Evolutionary conservation across 92 coral and sea anemone genomes (phyloP), one percentile per base, ranked within the genome.

Genomic region (Desmophyllum pertusum): DNA sequence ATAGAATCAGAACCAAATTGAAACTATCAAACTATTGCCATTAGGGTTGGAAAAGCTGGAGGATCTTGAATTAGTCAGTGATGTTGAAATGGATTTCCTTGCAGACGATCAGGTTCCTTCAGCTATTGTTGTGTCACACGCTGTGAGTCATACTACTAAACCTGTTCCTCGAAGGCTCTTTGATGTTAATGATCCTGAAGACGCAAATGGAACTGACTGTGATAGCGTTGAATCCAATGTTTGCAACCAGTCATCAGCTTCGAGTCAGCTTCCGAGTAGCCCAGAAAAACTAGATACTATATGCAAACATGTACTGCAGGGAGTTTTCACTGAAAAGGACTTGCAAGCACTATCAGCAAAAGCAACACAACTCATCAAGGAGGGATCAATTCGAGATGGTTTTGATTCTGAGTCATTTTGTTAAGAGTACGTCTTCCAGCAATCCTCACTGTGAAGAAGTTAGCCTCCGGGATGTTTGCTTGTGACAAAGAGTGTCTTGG

Each of bases 401-500:
- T 79, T 81, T 59, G 90, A 73, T 41, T 2, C 21, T 33, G 78
- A 81, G 68, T 42, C 65, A 10, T 80, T 81, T 81, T 63, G 83
- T 76, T 31, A 85, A 46, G 43, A 84, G 88, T 30, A 46, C 87
- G 1, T 74, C 87, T 6, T 14, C 90, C 18, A 59, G 35, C 17
- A 50, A 31, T 23, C 88, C 88, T 3, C 91, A 83, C 35, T 10
- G 84, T 88, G 29, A 83, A 88, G 77, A 70, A 73, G 48, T 52
- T 88, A 23, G 43, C 72, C 6, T 48, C 53, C 18, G 87, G 79
- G 2, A 52, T 73, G 23, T 88, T 13, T 55, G 46, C 38, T 39
- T 88, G 88, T 30, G 85, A 88, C 69, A 83, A 76, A 45, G 80
- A 78, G 25, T 83, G 84, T 62, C 77, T 88, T 37, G 88, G 91